Base-by-base conservation (phyloP, 2,888 invertebrate genomes). In the Cantharis lateralis region DNA sequence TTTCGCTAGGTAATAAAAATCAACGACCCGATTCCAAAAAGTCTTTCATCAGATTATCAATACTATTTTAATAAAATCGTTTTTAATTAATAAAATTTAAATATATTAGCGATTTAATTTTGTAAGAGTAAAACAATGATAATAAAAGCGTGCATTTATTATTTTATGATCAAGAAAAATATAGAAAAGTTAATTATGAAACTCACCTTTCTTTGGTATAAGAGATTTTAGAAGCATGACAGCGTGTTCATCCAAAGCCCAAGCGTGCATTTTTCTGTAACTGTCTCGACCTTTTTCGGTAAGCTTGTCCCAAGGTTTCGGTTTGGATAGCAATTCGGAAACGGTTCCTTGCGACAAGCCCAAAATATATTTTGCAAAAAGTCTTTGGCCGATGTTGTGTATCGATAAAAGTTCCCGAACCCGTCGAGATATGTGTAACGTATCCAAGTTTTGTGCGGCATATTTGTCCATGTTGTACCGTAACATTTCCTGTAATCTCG, bases 211-310 rank as follows among this genome's bases (percentile, higher is more conserved):
- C 92, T 96, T 97, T 88, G 97, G 97, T 90, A 98, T 98, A 88
- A 99, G 94, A 82, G 98, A 96, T 90, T 99, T 99, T 88, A 99
- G 94, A 84, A 98, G 94, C 91, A 97, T 93, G 86, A 99, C 96
- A 85, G 99, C 98, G 86, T 95, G 95, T 87, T 98, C 98, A 90
- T 99, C 99, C 88, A 96, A 96, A 82, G 98, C 97, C 99, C 99
- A 99, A 85, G 97, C 97, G 90, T 98, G 98, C 98, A 99, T 99
- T 90, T 99, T 98, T 86, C 99, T 91, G 90, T 99, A 99, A 84
- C 98, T 98, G 90, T 99, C 99, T 74, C 99, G 91, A 48, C 99
- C 99, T 89, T 99, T 99, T 90, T 99, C 99, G 76, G 99, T 99
- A 86, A 99, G 91, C 90, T 99, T 99, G 90, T 98, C 98, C 99